Conservation (phyloP, 1,140 invertebrate genomes). For the Hyles euphorbiae region DNA sequence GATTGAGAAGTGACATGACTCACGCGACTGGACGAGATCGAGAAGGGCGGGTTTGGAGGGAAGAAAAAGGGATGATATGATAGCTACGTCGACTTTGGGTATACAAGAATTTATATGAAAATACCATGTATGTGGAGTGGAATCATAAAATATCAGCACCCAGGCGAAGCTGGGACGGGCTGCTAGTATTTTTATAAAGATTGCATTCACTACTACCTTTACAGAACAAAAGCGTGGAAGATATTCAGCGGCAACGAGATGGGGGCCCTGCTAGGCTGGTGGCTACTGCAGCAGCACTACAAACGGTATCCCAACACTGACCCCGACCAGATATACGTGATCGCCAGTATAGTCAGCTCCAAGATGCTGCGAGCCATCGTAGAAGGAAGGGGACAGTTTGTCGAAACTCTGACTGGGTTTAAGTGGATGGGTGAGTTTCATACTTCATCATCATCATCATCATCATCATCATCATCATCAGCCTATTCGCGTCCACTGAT, state of each 20-base stretch:
- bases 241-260: constrained; percentile 98
- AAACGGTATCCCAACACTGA: constrained; percentile 25
- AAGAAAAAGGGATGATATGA: no score
- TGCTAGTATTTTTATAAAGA: no score
- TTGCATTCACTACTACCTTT: constrained; percentile 6
- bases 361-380: constrained; percentile 94
- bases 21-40: no score
- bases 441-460: neutral
- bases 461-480: no score
- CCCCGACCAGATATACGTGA: constrained; percentile 80
- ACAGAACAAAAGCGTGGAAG: constrained; percentile 81
- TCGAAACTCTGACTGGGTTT: constrained; percentile 98
- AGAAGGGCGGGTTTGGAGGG: no score
- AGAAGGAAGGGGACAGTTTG: constrained; percentile 86
- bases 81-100: no score
- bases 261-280: constrained; percentile 97
- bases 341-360: constrained; percentile 97
- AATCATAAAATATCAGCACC: no score
- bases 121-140: no score
- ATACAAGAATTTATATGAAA: no score
- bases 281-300: constrained; percentile 83
- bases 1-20: no score
- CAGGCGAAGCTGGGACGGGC: no score
- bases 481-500: no score
- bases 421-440: constrained; percentile 94